Evolutionary conservation across 2,113 vertebrate species (phyloP).

Genomic region (Microcebus jonahi): DNA sequence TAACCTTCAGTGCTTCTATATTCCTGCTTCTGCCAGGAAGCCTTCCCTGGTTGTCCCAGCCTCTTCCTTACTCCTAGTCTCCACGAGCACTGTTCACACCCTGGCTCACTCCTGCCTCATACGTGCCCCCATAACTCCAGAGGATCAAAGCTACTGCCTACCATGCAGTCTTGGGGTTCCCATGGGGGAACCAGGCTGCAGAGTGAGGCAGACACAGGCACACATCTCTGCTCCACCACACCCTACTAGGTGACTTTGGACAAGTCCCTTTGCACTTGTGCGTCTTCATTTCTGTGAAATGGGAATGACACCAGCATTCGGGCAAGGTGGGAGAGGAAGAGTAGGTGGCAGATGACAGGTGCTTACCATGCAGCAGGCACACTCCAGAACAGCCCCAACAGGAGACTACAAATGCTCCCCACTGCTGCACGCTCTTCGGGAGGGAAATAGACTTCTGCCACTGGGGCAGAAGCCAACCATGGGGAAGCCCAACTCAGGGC

Average conservation of each 20-base stretch:
- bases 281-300: neutral
- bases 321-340: neutral
- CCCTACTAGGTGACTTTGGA: neutral
- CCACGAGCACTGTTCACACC: neutral
- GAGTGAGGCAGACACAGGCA: neutral
- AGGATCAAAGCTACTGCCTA: too few species aligned
- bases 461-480: neutral
- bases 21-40: neutral
- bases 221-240: neutral
- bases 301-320: neutral
- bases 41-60: neutral
- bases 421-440: neutral
- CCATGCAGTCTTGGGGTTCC: neutral
- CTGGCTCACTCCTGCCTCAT: neutral
- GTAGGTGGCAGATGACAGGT: too few species aligned
- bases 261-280: neutral
- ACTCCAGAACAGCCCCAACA: neutral
- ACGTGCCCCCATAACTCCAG: neutral
- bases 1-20: neutral
- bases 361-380: neutral
- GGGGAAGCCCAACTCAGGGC: neutral
- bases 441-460: neutral
- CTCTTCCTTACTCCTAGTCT: neutral
- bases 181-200: neutral
- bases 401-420: neutral